Evolutionary conservation across 2,113 vertebrate species (phyloP), one percentile per base, ranked within the genome.

Genomic region (Psephotus haematonotus): DNA sequence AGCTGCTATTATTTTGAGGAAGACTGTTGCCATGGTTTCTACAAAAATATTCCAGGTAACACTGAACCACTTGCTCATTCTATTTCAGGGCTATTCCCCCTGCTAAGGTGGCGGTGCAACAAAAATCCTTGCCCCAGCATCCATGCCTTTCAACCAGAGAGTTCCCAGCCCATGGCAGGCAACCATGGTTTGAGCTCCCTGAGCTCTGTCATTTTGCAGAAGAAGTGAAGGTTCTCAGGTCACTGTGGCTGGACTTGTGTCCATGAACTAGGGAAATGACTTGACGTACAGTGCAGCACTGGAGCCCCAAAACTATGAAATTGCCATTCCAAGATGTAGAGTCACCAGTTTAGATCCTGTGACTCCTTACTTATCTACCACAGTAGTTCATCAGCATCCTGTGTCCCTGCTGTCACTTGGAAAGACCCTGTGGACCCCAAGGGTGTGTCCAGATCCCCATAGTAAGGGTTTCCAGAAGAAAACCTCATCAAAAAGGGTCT

Each of bases 21-120:
- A 80, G 10, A n/a, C 79, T 70, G 92, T 97, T 96, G 64, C 88
- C 83, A 88, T 90, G 91, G 86, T 93, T 95, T 96, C 82, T 86
- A 79, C 63, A 93, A 94, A 95, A 93, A 33, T 86, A 94, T 74
- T 95, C 59, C 92, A 93, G 75, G 92, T 94, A 90, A n/a, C n/a
- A 80, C 14, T 1, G 6, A 80, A 77, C n/a, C 29, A 62, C 11
- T 80, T 52, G 22, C 49, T 92, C 19, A 69, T 64, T 41, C 53
- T 67, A 3, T 85, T 91, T 85, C 67, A 71, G 43, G 1, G 0
- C 78, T 55, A 71, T 57, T 87, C 17, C 24, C 29, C 18, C 62
- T 82, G 39, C 76, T 11, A 55, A 39, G 44, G 29, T 0, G 0
- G 5, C 20, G 44, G 57, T 44, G 16, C 49, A 76, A 52, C 17